Conservation (phyloP, 2,888 invertebrate species). For the Belgica antarctica region DNA sequence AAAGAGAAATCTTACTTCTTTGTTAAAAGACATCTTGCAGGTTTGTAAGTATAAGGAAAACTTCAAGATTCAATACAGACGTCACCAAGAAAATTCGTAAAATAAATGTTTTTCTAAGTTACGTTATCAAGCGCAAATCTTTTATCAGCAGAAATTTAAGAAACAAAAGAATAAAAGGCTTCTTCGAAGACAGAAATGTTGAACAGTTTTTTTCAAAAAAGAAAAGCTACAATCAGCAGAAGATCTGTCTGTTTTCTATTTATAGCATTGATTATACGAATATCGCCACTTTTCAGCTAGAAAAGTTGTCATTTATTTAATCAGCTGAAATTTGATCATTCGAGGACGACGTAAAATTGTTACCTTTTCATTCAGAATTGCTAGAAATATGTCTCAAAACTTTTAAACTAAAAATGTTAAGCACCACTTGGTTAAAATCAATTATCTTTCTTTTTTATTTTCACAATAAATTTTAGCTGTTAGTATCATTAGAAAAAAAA, state of each 20-base stretch:
- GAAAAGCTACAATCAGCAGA: slow-evolving; percentile 39
- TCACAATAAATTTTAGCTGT: slow-evolving; percentile 35
- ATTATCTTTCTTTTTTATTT: slow-evolving; percentile 30
- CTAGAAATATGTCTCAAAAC: too few relatives aligned
- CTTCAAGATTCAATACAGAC: background rate
- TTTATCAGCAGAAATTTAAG: background rate
- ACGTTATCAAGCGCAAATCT: background rate
- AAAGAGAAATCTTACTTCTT: slow-evolving; percentile 10
- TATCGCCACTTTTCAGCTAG: slow-evolving; percentile 34
- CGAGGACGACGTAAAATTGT: too few relatives aligned
- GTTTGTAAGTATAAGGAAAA: too few relatives aligned
- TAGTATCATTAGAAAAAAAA: slow-evolving; percentile 18
- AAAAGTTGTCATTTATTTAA: slow-evolving; percentile 40
- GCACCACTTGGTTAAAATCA: slow-evolving; percentile 36
- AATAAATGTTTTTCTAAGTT: background rate
- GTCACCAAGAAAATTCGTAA: too few relatives aligned
- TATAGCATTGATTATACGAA: background rate
- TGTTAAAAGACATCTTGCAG: too few relatives aligned
- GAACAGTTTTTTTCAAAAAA: slow-evolving; percentile 39
- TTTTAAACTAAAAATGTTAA: background rate
- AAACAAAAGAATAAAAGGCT: background rate
- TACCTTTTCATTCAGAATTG: too few relatives aligned
- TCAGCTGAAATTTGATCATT: too few relatives aligned
- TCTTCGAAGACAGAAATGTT: slow-evolving; percentile 13
- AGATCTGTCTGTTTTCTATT: background rate